Evolutionary conservation across 2,888 invertebrate species (phyloP).

Genomic region (Xestia xanthographa): DNA sequence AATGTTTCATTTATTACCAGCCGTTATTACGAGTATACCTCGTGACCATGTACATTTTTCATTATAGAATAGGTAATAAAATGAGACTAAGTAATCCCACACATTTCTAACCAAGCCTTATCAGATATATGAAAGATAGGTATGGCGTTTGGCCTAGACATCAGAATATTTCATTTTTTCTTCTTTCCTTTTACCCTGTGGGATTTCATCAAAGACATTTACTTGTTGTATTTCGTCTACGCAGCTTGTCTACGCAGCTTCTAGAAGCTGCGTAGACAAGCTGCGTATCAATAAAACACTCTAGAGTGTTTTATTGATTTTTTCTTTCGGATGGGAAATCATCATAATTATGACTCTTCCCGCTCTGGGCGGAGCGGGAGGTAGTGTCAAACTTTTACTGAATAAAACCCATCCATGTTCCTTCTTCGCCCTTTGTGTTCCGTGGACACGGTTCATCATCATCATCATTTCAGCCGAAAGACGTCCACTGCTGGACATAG

Average conservation of each 20-base stretch:
- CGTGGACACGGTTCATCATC: no score
- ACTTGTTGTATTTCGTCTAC: not conserved
- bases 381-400: no score
- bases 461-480: no score
- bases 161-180: not conserved
- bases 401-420: no score
- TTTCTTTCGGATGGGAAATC: no score
- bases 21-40: not conserved
- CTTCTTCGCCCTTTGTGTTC: no score
- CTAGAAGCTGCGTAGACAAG: no score
- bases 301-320: not conserved
- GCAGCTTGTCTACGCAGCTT: not conserved
- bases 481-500: no score
- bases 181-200: not conserved
- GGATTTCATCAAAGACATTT: not conserved
- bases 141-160: not conserved
- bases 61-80: conserved; percentile 24
- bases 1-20: conserved; percentile 6
- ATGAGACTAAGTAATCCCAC: not conserved
- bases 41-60: not conserved
- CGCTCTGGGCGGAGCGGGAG: no score
- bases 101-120: not conserved
- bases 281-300: no score
- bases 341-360: no score
- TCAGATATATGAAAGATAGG: not conserved